Conservation (phyloP, 2,888 invertebrate species). For the Antheraea yamamai region DNA sequence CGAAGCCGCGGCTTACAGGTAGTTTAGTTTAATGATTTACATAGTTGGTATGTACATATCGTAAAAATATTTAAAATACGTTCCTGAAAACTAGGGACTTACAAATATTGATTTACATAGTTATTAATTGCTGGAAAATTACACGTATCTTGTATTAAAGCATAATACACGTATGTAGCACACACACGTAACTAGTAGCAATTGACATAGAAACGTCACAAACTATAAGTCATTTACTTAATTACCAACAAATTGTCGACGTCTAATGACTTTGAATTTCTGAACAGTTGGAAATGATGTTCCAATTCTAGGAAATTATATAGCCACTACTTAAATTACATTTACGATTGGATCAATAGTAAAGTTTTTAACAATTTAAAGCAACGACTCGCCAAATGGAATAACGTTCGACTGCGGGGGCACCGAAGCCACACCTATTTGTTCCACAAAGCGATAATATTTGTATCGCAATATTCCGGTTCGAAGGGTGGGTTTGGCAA, state of each 20-base stretch:
- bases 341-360: neutral
- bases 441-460: too few relatives aligned
- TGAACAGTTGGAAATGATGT: slow-evolving; percentile 5
- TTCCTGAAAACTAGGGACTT: too few relatives aligned
- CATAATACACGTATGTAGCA: neutral
- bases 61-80: too few relatives aligned
- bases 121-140: neutral
- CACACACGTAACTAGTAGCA: neutral
- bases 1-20: too few relatives aligned
- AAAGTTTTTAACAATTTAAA: neutral
- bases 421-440: too few relatives aligned
- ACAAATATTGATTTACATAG: too few relatives aligned
- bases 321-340: neutral
- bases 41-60: too few relatives aligned
- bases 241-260: slow-evolving; percentile 7
- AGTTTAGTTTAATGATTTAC: too few relatives aligned
- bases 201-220: slow-evolving; percentile 11
- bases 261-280: slow-evolving; percentile 9
- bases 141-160: neutral
- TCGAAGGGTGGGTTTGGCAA: too few relatives aligned
- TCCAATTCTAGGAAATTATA: slow-evolving; percentile 10
- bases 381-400: neutral
- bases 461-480: too few relatives aligned
- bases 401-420: too few relatives aligned
- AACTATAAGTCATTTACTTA: slow-evolving; percentile 11